phyloP scores from a whole-genome alignment of 2,797 vertebrate species.

The Podarcis lilfordi region DNA sequence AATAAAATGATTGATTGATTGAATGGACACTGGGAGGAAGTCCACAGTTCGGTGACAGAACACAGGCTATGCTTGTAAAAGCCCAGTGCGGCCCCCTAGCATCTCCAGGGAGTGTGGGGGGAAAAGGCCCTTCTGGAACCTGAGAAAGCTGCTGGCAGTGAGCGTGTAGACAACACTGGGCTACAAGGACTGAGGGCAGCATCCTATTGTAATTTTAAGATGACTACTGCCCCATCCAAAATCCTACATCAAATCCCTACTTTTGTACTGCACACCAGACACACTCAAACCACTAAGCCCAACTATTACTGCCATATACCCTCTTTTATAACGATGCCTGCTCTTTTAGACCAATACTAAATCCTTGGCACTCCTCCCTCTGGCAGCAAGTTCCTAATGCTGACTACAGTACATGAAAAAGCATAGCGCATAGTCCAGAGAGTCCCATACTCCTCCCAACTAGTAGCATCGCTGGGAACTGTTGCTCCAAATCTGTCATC shows the following conservation, averaged over 20 bases:
- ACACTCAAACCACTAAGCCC: not conserved
- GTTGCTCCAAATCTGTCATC: not conserved
- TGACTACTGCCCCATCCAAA: not conserved
- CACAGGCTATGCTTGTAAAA: not conserved
- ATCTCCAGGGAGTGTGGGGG: not conserved
- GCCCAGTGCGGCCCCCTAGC: not conserved
- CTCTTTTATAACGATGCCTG: not conserved
- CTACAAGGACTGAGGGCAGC: too few relatives aligned
- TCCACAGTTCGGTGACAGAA: not conserved
- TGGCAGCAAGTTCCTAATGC: not conserved
- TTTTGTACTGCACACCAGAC: not conserved
- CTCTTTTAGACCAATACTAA: not conserved
- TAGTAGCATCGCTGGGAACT: not conserved
- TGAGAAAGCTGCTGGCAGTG: not conserved
- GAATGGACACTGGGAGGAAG: not conserved
- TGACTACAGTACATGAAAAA: not conserved
- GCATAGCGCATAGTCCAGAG: too few relatives aligned
- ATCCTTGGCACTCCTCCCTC: not conserved
- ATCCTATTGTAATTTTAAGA: not conserved
- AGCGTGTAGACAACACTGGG: too few relatives aligned
- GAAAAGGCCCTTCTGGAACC: not conserved
- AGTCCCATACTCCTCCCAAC: too few relatives aligned
- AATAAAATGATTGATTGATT: too few relatives aligned
- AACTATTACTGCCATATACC: too few relatives aligned
- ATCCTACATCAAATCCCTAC: not conserved